phyloP scores from a whole-genome alignment of 2,113 vertebrate species.

The Pterocles burchelli region DNA sequence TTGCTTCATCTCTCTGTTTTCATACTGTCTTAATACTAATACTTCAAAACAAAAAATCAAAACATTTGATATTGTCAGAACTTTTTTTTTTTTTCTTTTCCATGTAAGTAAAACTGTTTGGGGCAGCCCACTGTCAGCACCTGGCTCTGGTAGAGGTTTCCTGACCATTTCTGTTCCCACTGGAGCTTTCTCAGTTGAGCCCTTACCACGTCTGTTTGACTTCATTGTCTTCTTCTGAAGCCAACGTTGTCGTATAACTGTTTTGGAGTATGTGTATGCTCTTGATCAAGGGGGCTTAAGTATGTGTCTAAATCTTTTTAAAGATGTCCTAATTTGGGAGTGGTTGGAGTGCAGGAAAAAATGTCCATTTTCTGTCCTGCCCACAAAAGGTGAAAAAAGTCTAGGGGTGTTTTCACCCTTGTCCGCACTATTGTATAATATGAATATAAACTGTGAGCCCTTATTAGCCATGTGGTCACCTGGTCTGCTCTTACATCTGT shows the following conservation, averaged over 20 bases:
- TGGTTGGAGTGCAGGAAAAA: not conserved
- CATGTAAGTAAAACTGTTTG: not conserved
- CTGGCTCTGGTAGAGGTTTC: not conserved
- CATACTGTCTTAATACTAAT: not conserved
- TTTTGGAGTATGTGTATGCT: not conserved
- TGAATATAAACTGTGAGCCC: not conserved
- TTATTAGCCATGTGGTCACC: not conserved
- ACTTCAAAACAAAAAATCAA: not conserved
- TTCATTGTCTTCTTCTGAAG: not conserved
- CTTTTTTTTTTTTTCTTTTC: not conserved
- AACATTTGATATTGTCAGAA: not conserved
- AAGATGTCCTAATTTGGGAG: not conserved
- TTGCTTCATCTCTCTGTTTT: not conserved
- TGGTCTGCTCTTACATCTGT: not conserved
- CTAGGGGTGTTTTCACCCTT: not conserved
- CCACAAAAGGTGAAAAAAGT: not conserved
- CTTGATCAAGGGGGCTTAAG: not conserved
- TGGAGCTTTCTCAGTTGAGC: not conserved
- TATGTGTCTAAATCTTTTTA: not conserved
- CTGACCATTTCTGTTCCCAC: not conserved
- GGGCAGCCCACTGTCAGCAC: not conserved
- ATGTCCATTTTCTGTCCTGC: not conserved
- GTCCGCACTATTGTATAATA: not conserved
- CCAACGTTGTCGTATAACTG: not conserved
- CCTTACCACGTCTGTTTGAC: not conserved